Conservation (phyloP, 1,140 invertebrate genomes). For the Aphaenogaster rudis region DNA sequence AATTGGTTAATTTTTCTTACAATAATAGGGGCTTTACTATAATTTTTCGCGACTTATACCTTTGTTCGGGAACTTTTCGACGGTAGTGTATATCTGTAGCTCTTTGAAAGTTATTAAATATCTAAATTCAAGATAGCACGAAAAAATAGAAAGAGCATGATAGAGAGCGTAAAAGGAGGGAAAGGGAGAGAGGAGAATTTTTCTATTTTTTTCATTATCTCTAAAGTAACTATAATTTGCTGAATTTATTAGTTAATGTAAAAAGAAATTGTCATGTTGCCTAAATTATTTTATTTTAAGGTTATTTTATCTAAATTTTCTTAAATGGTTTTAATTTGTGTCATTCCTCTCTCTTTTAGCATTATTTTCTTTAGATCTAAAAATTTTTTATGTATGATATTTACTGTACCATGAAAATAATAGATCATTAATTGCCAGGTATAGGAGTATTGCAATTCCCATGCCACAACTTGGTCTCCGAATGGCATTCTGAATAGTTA, state of each 20-base stretch:
- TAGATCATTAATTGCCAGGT: constrained; percentile 85
- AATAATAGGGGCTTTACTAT: background rate
- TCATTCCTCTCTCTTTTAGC: background rate
- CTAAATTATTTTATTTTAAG: background rate
- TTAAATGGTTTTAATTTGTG: background rate
- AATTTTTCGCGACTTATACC: background rate
- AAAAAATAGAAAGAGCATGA: no score
- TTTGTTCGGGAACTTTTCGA: background rate
- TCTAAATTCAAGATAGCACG: no score
- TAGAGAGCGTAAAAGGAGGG: no score
- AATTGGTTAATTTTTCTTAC: background rate
- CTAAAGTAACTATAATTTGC: background rate
- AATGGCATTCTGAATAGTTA: constrained; percentile 91
- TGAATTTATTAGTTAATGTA: background rate
- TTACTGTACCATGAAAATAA: background rate
- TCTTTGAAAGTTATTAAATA: no score
- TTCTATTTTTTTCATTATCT: no score
- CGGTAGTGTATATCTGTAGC: background rate
- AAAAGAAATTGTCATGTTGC: background rate
- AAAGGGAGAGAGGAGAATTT: no score
- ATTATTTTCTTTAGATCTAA: constrained; percentile 7
- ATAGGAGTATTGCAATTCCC: constrained; percentile 95
- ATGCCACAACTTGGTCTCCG: constrained; percentile 92
- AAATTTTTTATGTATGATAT: constrained; percentile 11
- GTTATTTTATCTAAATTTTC: background rate